Evolutionary conservation across 2,113 vertebrate genomes (phyloP).

Genomic region (Gracilinanus agilis): DNA sequence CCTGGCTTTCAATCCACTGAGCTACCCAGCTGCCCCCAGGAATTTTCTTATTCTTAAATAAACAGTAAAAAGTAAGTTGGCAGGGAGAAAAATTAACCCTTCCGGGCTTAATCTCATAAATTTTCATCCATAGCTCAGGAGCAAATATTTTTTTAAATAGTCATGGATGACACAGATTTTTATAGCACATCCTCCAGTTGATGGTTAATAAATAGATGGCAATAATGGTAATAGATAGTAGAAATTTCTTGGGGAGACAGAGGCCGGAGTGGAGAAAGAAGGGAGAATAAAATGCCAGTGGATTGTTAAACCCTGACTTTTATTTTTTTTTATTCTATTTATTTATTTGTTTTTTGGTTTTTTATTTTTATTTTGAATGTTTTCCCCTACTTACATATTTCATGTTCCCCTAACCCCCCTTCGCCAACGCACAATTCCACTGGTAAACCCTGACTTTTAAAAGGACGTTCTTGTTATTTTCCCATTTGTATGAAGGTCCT

Average conservation of each 20-base stretch:
- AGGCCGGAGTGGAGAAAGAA: neutral
- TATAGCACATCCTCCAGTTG: neutral
- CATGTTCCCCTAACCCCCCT: too few species aligned
- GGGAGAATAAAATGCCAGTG: neutral
- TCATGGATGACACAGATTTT: neutral
- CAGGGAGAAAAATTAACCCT: conserved; percentile 6
- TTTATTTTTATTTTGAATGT: too few species aligned
- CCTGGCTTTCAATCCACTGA: too few species aligned
- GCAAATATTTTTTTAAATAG: neutral
- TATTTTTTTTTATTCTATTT: neutral
- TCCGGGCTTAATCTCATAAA: neutral
- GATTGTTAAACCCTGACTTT: too few species aligned
- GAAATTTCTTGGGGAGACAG: neutral
- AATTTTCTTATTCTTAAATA: conserved; percentile 40
- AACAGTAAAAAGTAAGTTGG: conserved; percentile 18
- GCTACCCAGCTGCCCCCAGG: too few species aligned
- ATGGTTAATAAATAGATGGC: too few species aligned
- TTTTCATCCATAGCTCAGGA: neutral
- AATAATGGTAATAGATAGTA: neutral
- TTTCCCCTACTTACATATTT: too few species aligned
- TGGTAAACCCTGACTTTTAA: neutral
- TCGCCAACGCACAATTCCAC: too few species aligned
- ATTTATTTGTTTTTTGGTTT: too few species aligned
- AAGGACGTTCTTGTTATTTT: neutral
- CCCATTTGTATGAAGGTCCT: neutral